Evolutionary conservation across 2,797 vertebrate species (phyloP), one percentile per base, ranked within the genome.

Genomic region (Lutjanus argentimaculatus): DNA sequence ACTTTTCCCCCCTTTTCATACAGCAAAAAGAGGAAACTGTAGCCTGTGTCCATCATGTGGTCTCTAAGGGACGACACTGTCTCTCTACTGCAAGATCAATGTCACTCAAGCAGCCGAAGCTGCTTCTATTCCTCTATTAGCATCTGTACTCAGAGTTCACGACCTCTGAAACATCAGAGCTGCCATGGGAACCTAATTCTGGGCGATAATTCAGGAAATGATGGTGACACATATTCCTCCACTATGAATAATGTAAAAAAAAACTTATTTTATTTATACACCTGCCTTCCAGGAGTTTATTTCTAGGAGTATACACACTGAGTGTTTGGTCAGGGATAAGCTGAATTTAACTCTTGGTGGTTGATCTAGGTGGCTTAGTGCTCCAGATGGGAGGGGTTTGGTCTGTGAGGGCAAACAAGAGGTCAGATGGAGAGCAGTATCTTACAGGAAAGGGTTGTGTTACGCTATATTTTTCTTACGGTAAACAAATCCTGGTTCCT

Each of bases 81-180:
- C 93, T 90, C 64, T 77, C 64, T 49, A 30, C 85, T 7, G 73
- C 73, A 89, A 73, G 85, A 88, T 92, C 90, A 91, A 43, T 69
- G 90, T 94, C 91, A 89, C 80, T 91, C 92, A 92, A 65, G 58
- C 80, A 77, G 86, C 61, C 19, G 10, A 43, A 83, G 86, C 79
- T 84, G 77, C 85, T 88, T 83, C 82, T 65, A 65, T n/a, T 72
- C 75, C 71, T 80, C 78, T 78, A 85, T 85, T 86, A 89, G 78
- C 87, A 83, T 89, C 84, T 59, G 81, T 69, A 73, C 71, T 79
- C 66, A 16, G 82, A 88, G 91, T 89, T 92, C 91, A 72, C 17
- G 86, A 90, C 92, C 89, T 67, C 64, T 40, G 68, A 64, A 43
- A 56, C 87, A 72, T 83, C 82, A 59, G 56, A 73, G 61, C 85